phyloP scores from a whole-genome alignment of 1,140 invertebrate species.

The Lycorma delicatula region DNA sequence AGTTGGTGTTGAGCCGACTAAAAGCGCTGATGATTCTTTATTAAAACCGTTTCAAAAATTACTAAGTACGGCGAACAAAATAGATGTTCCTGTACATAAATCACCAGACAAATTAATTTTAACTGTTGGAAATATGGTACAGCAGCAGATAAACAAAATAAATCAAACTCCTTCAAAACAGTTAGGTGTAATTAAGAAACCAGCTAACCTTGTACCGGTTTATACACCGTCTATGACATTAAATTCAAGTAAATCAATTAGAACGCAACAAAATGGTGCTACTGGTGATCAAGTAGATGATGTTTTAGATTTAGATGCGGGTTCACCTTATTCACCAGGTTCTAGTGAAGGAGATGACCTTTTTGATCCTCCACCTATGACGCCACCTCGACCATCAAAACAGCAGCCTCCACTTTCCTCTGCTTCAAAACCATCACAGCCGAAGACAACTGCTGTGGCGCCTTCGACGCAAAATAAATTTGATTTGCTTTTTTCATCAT shows the following conservation, averaged over 20 bases:
- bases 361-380: constrained; percentile 65
- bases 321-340: constrained; percentile 74
- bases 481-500: constrained; percentile 48
- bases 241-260: constrained; percentile 13
- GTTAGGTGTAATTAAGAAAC: background rate
- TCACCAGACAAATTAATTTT: constrained; percentile 11
- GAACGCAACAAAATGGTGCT: constrained; percentile 13
- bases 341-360: constrained; percentile 76
- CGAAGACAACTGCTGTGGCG: too few relatives aligned
- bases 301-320: constrained; percentile 19
- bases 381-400: constrained; percentile 24
- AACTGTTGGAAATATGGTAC: constrained; percentile 16
- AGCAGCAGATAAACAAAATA: constrained; percentile 1
- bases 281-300: constrained; percentile 22
- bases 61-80: constrained; percentile 5
- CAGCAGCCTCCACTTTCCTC: too few relatives aligned
- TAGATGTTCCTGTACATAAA: constrained; percentile 16
- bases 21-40: constrained; percentile 5
- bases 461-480: constrained; percentile 48
- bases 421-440: too few relatives aligned
- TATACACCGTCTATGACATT: constrained; percentile 13
- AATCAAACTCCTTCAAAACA: background rate
- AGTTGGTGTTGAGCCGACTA: constrained; percentile 31
- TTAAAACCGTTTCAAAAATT: constrained; percentile 14
- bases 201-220: constrained; percentile 5